These are phyloP conservation scores for Strix occidentalis DNA, from an alignment of 2,797 vertebrate genomes.

Conservation along the genomic window DNA sequence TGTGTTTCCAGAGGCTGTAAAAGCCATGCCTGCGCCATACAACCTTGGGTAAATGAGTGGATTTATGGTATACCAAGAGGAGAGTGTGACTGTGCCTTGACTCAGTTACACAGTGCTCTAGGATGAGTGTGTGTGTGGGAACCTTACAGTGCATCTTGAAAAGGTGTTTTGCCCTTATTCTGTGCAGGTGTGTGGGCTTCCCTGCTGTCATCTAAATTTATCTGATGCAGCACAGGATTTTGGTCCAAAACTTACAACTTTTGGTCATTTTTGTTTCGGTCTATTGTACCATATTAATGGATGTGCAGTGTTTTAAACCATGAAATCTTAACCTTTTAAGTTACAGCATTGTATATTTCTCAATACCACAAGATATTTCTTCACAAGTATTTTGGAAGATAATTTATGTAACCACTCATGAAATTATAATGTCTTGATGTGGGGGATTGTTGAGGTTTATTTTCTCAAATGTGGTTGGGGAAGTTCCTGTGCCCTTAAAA, in stretches of 20 bases:
- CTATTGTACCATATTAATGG: not conserved
- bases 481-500: not conserved
- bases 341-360: not conserved
- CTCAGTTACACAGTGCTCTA: not conserved
- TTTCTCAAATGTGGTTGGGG: not conserved
- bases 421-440: not conserved
- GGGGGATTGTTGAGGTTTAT: not conserved
- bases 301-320: not conserved
- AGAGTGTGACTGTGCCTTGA: not conserved
- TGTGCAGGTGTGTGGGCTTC: not conserved
- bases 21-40: not conserved
- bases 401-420: not conserved
- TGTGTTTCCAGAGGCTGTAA: not conserved
- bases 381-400: not conserved
- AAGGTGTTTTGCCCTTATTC: not conserved
- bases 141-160: not conserved
- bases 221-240: not conserved
- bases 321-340: not conserved
- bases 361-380: not conserved
- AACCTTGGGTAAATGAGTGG: not conserved
- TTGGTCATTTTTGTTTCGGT: not conserved
- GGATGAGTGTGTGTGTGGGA: fast-evolving
- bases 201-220: not conserved
- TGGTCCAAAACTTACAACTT: not conserved
- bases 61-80: fast-evolving